Evolutionary conservation across 2,113 vertebrate genomes (phyloP).

Genomic region (Ctenodactylus gundi): DNA sequence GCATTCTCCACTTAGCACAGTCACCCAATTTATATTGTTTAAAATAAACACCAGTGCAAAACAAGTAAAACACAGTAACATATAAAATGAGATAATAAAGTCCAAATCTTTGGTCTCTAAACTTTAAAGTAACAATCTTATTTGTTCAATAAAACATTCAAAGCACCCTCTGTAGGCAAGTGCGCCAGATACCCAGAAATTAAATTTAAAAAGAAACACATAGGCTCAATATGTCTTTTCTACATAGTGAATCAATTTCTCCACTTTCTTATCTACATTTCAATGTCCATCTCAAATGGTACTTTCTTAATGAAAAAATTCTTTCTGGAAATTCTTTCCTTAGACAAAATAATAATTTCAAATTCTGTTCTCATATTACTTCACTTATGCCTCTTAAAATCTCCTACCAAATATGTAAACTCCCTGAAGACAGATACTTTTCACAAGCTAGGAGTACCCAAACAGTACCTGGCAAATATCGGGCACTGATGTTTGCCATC

Average conservation of each 20-base stretch:
- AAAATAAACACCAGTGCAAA: conserved; percentile 5
- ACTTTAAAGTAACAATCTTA: neutral
- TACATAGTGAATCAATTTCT: neutral
- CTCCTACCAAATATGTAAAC: neutral
- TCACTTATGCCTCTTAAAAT: neutral
- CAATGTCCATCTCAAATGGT: neutral
- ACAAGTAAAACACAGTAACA: neutral
- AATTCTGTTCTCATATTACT: neutral
- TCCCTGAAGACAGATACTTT: neutral
- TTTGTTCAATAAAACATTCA: neutral
- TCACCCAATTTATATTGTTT: neutral
- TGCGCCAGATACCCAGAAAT: neutral
- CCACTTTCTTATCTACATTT: neutral
- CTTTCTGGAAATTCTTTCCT: neutral
- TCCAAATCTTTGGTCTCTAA: neutral
- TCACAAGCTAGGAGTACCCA: neutral
- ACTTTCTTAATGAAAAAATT: neutral
- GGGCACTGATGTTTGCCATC: neutral
- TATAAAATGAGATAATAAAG: neutral
- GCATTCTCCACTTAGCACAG: neutral
- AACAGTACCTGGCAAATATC: neutral
- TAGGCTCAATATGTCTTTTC: neutral
- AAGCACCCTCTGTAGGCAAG: neutral
- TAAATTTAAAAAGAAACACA: neutral
- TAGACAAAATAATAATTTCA: neutral